These are phyloP conservation scores for Muscina levida DNA, from an alignment of 2,888 invertebrate genomes.

Conservation along the genomic window DNA sequence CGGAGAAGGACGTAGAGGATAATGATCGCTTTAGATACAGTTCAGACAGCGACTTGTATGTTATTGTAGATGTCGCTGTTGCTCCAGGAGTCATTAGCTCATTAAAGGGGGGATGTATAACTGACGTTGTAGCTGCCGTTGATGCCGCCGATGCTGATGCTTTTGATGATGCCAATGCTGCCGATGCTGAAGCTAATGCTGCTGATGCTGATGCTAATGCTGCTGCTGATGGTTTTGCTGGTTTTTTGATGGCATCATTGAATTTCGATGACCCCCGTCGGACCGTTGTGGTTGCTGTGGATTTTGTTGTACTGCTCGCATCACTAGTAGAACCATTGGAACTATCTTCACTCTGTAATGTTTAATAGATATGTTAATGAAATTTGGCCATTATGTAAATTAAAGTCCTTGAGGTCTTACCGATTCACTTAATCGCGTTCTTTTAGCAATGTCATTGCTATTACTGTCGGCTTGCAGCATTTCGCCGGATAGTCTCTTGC, in stretches of 20 bases:
- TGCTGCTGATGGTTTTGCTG: conserved; percentile 62
- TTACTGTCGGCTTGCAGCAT: conserved; percentile 70
- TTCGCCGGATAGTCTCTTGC: conserved; percentile 78
- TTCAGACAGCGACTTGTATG: no score
- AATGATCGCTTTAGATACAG: no score
- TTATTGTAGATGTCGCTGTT: not conserved
- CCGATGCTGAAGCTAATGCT: conserved; percentile 46
- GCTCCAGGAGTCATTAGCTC: not conserved
- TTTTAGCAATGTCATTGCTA: conserved; percentile 67
- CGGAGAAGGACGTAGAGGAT: no score
- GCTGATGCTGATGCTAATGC: conserved; percentile 65
- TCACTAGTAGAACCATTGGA: no score
- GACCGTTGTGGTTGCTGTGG: conserved; percentile 71
- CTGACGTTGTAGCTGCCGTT: not conserved
- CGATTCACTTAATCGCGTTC: conserved; percentile 77
- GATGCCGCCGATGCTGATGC: not conserved
- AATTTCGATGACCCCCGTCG: conserved; percentile 72
- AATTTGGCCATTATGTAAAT: not conserved
- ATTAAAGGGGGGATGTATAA: not conserved
- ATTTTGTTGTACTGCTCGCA: conserved; percentile 64
- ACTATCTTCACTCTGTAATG: no score
- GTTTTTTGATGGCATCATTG: conserved; percentile 46
- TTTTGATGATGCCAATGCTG: not conserved
- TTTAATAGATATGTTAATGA: not conserved
- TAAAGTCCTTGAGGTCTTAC: conserved; percentile 68